Evolutionary conservation across 2,113 vertebrate genomes (phyloP).

Genomic region (Tachuris rubrigastra): DNA sequence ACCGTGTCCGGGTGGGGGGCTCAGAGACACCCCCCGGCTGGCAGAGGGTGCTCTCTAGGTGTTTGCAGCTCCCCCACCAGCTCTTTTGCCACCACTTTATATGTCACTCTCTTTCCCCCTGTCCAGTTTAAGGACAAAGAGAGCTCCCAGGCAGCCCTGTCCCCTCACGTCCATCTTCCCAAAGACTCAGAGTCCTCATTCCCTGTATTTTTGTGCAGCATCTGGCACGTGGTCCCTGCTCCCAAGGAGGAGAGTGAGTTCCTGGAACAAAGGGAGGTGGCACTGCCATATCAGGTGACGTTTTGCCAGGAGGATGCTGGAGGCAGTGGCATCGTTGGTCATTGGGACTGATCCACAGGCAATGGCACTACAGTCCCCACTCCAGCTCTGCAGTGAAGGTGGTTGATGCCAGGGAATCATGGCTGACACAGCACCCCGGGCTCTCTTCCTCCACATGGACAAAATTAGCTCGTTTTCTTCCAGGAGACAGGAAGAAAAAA

Average conservation of each 20-base stretch:
- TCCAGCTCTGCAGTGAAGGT: background rate
- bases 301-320: background rate
- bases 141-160: background rate
- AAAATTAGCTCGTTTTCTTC: background rate
- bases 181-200: background rate
- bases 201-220: background rate
- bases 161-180: background rate
- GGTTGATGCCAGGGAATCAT: background rate
- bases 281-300: background rate
- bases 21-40: background rate
- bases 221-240: fast-evolving
- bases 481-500: background rate
- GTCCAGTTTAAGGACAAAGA: background rate
- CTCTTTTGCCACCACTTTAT: background rate
- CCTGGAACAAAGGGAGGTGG: background rate
- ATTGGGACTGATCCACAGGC: background rate
- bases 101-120: background rate
- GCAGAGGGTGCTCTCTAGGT: background rate
- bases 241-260: background rate
- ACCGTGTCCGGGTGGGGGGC: fast-evolving
- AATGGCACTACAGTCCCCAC: background rate
- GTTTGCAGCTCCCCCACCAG: background rate
- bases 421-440: fast-evolving
- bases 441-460: background rate
- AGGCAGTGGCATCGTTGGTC: fast-evolving